A percentile compares a stretch with the other conserved stretches of the same genome.
phyloP scores from a whole-genome alignment of 2,113 vertebrate species.

The Aptenodytes forsteri region DNA sequence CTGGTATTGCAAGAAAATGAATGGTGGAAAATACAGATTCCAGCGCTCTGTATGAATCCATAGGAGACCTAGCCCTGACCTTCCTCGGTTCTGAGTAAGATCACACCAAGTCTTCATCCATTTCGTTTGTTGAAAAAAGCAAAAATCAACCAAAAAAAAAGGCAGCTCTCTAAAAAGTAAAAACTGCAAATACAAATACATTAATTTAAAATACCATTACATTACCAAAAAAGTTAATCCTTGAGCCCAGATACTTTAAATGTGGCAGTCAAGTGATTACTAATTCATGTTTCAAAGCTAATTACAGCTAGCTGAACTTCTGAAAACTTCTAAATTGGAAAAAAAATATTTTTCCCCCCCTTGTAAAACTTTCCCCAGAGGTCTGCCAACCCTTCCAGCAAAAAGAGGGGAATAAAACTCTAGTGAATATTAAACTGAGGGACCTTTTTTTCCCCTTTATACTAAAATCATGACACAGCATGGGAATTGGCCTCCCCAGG shows the following conservation, averaged over 20 bases:
- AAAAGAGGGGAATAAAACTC: not conserved
- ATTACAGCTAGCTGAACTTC: not conserved
- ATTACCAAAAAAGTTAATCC: not conserved
- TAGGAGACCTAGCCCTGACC: not conserved
- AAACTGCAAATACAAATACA: not conserved
- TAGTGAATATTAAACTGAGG: not conserved
- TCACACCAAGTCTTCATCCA: not conserved
- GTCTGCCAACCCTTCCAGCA: not conserved
- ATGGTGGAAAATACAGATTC: not conserved
- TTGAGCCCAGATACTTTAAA: not conserved
- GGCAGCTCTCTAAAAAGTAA: not conserved
- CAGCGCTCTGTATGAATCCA: accelerated
- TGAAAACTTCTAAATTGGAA: not conserved
- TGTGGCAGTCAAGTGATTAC: not conserved
- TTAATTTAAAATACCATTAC: not conserved
- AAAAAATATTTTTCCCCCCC: not conserved
- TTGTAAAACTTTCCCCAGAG: not conserved
- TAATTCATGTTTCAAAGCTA: not conserved
- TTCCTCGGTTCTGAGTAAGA: not conserved
- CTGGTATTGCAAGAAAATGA: not conserved
- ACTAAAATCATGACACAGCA: not conserved
- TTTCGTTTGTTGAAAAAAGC: not conserved
- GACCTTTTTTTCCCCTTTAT: not conserved
- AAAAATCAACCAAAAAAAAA: not conserved
- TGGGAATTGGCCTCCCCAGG: not conserved